Evolutionary conservation across 2,113 vertebrate genomes (phyloP).

Genomic region (Galemys pyrenaicus): DNA sequence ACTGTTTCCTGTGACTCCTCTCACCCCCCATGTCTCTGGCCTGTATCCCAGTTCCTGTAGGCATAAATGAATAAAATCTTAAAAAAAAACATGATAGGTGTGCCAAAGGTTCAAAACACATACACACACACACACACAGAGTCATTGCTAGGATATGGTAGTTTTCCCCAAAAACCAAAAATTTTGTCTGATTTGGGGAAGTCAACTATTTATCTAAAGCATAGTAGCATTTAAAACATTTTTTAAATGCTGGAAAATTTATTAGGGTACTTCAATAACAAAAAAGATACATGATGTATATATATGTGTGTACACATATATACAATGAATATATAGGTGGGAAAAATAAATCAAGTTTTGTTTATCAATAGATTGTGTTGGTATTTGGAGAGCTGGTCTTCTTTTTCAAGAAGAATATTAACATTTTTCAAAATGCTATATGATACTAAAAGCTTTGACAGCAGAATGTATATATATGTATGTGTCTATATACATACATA

Average conservation of each 20-base stretch:
- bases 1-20: too few relatives aligned
- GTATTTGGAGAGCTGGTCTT: too few relatives aligned
- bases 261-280: not conserved
- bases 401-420: not conserved
- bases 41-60: too few relatives aligned
- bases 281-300: too few relatives aligned
- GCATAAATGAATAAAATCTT: too few relatives aligned
- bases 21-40: too few relatives aligned
- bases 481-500: not conserved
- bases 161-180: not conserved
- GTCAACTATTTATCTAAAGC: too few relatives aligned
- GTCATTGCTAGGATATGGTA: not conserved
- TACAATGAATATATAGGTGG: too few relatives aligned
- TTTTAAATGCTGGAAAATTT: not conserved
- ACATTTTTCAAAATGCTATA: not conserved
- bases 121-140: not conserved
- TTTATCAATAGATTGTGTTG: not conserved
- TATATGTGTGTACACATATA: too few relatives aligned
- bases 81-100: too few relatives aligned
- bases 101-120: not conserved
- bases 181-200: not conserved
- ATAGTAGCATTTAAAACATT: not conserved
- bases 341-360: not conserved
- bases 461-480: not conserved
- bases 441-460: not conserved